Conservation (phyloP, 2,888 invertebrate genomes). For the Carabus problematicus region DNA sequence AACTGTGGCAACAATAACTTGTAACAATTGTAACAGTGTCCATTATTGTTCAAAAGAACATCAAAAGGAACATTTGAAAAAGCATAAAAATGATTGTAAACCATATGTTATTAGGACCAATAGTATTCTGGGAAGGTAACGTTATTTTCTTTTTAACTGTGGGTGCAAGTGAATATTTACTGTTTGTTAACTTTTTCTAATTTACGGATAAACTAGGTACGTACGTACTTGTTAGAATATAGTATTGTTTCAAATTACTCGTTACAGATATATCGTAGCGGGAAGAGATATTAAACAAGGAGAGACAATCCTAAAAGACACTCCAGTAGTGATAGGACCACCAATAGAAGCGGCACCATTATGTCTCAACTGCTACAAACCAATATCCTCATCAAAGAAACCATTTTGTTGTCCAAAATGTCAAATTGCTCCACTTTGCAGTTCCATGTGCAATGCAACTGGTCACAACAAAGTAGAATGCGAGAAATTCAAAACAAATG, state of each 20-base stretch:
- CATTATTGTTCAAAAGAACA: constrained; percentile 67
- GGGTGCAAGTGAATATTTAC: not conserved
- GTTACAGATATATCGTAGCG: constrained; percentile 64
- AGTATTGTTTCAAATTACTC: not conserved
- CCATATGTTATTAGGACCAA: constrained; percentile 59
- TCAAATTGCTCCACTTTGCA: constrained; percentile 51
- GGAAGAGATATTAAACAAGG: constrained; percentile 65
- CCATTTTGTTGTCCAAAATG: constrained; percentile 46
- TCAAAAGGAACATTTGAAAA: constrained; percentile 65
- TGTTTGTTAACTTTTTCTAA: not conserved
- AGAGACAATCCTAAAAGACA: constrained; percentile 66
- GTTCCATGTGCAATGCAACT: constrained; percentile 47
- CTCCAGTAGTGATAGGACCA: constrained; percentile 69
- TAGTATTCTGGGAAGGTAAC: constrained; percentile 45
- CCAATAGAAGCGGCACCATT: constrained; percentile 65
- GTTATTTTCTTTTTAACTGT: constrained; percentile 10
- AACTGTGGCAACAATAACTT: constrained; percentile 48
- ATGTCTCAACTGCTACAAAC: constrained; percentile 76
- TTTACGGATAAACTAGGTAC: no score
- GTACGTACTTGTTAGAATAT: not conserved
- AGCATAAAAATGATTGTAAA: constrained; percentile 65
- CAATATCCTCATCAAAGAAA: constrained; percentile 55
- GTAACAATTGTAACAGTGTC: constrained; percentile 64
- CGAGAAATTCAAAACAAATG: constrained; percentile 42
- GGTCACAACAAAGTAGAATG: constrained; percentile 48